Conservation (phyloP, 2,888 invertebrate species). For the Erynnis tages region DNA sequence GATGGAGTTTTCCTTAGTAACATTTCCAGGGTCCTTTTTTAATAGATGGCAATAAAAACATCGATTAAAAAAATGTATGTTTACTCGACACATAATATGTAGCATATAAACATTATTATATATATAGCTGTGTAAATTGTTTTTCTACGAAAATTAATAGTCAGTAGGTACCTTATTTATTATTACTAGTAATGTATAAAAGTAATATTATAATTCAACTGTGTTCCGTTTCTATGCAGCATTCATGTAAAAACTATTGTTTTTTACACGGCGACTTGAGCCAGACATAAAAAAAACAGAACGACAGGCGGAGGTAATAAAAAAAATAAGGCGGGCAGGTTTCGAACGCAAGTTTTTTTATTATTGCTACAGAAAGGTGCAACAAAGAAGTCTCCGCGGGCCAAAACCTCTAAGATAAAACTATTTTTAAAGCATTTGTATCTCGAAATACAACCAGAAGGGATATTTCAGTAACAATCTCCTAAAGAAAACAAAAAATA, state of each 20-base stretch:
- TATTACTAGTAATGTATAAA: neutral
- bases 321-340: conserved; percentile 78
- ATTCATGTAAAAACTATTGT: conserved; percentile 33
- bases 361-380: conserved; percentile 41
- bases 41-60: too few relatives aligned
- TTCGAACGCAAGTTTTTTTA: conserved; percentile 70
- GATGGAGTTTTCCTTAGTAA: too few relatives aligned
- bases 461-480: conserved; percentile 69
- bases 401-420: conserved; percentile 31
- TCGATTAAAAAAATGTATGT: too few relatives aligned
- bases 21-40: too few relatives aligned
- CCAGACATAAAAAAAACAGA: conserved; percentile 78
- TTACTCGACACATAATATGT: too few relatives aligned
- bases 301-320: conserved; percentile 55
- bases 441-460: conserved; percentile 40
- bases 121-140: too few relatives aligned
- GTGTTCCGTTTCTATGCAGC: conserved; percentile 27
- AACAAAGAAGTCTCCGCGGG: conserved; percentile 36
- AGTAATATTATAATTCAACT: conserved; percentile 7
- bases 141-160: too few relatives aligned
- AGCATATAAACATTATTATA: too few relatives aligned
- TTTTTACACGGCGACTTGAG: conserved; percentile 69
- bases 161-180: too few relatives aligned
- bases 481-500: conserved; percentile 76
- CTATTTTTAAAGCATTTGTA: conserved; percentile 32